Base-by-base conservation (phyloP, 2,113 vertebrate species). In the Syngnathoides biaculeatus region DNA sequence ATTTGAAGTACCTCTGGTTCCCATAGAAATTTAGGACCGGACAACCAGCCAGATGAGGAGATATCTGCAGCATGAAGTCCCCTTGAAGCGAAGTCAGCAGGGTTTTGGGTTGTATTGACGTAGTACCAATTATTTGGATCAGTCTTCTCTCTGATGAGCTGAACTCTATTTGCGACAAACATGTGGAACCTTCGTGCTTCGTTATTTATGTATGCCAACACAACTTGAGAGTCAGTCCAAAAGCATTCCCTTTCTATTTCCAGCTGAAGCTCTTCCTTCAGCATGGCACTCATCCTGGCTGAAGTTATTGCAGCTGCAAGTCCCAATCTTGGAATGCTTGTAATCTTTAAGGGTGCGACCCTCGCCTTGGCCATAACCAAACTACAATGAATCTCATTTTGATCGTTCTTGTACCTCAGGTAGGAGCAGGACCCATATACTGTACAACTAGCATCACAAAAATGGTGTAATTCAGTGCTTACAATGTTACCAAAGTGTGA, bases 391-490 rank as follows among this genome's bases (percentile, higher is more conserved):
- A n/a, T n/a, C n/a, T n/a, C n/a, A n/a, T n/a, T n/a, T n/a, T n/a
- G n/a, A n/a, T n/a, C n/a, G n/a, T n/a, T n/a, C n/a, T n/a, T n/a
- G n/a, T n/a, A n/a, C n/a, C n/a, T n/a, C n/a, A n/a, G n/a, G n/a
- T n/a, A n/a, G n/a, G n/a, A n/a, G n/a, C n/a, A n/a, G 45, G 2
- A 20, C 14, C 68, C 68, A 55, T 62, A 69, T 1, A 58, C 27
- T 3, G 4, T 14, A 5, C 48, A 15, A 15, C 58, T 69, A 0
- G 67, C 67, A 11, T 69, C 67, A 0, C 19, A 15, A 35, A 62
- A 69, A 15, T 69, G 57, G n/a, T 39, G 58, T 14, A 30, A 14
- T 58, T 58, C 56, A 17, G 3, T 1, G 2, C 14, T 58, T 1
- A 35, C n/a, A 45, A 58, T 48, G 0, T 72, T 42, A 0, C 24